Evolutionary conservation across 1,140 invertebrate species (phyloP), one percentile per base, ranked within the genome.

Genomic region (Drusus annulatus): DNA sequence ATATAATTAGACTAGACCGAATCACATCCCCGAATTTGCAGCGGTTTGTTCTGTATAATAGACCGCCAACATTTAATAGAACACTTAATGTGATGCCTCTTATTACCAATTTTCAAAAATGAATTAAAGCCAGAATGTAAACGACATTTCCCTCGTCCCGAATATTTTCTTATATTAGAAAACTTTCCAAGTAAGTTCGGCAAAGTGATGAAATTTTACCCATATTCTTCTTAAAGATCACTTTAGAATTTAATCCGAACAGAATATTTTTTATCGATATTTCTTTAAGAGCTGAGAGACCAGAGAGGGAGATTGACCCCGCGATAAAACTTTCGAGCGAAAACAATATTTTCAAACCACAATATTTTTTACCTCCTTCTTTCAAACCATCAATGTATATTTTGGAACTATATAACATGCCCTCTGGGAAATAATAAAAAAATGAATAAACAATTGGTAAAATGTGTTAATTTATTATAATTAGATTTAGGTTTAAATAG

Each of bases 1-100:
- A 82, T 80, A 78, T 78, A 75, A 80, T 80, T 80, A 77, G 69
- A 81, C 62, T 79, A 69, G 76, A 69, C 68, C 60, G 68, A 75
- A 81, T 81, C 80, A 60, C 81, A 79, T 76, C 81, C 28, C 79
- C 80, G 65, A 78, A 81, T 75, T 45, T 45, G 76, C 60, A 71
- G 60, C 54, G 75, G 78, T 82, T 78, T 78, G 74, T 80, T 78
- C 54, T 36, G 17, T 56, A 78, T 69, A 82, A 82, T 62, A 74
- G 73, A 71, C 80, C 78, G 13, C 36, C 36, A 45, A 45, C 36
- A 36, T 25, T 45, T 23, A 68, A 45, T 45, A 45, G 36, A 45
- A 45, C 36, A 13, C 36, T 13, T 45, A 45, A 45, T 45, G 8
- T 45, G 36, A 45, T 45, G 36, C 36, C 36, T 45, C 8, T 45